Percentiles rank a stretch among this genome's conserved stretches.
Evolutionary conservation across 2,888 invertebrate genomes (phyloP).

Genomic region (Zaprionus bogoriensis): DNA sequence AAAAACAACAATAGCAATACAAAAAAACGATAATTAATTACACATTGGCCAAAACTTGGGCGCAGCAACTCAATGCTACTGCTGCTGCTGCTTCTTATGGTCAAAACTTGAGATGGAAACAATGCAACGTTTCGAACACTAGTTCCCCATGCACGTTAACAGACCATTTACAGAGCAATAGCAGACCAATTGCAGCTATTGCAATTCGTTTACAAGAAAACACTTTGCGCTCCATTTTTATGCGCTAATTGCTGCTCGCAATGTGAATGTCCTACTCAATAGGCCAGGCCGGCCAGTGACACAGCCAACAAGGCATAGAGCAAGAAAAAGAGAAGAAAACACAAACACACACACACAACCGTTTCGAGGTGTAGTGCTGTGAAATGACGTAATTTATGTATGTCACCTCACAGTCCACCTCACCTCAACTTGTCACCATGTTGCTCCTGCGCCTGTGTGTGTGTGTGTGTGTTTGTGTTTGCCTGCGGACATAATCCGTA

Average conservation of each 20-base stretch:
- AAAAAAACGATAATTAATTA: conserved; percentile 53
- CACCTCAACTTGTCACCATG: not conserved
- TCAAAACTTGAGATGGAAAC: conserved; percentile 20
- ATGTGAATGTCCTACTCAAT: conserved; percentile 69
- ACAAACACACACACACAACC: conserved; percentile 11
- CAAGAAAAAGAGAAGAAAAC: not conserved
- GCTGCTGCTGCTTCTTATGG: conserved; percentile 48
- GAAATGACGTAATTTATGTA: conserved; percentile 62
- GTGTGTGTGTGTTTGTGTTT: conserved; percentile 35
- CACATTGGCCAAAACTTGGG: conserved; percentile 51
- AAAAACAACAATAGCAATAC: conserved; percentile 36
- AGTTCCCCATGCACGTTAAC: conserved; percentile 3
- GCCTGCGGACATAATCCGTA: conserved; percentile 48
- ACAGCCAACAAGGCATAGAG: conserved; percentile 11
- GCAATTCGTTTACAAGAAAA: conserved; percentile 28
- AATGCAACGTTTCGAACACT: conserved; percentile 22
- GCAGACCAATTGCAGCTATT: conserved; percentile 17
- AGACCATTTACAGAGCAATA: conserved; percentile 1
- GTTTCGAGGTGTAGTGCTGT: conserved; percentile 45
- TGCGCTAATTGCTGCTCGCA: conserved; percentile 45
- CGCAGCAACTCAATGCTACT: conserved; percentile 36
- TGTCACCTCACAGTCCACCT: conserved; percentile 1
- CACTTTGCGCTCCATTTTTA: conserved; percentile 39
- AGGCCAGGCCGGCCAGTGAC: conserved; percentile 65
- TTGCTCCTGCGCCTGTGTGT: no score